Evolutionary conservation across 2,113 vertebrate genomes (phyloP), one percentile per base, ranked within the genome.

Genomic region (Cranoglanis bouderius): DNA sequence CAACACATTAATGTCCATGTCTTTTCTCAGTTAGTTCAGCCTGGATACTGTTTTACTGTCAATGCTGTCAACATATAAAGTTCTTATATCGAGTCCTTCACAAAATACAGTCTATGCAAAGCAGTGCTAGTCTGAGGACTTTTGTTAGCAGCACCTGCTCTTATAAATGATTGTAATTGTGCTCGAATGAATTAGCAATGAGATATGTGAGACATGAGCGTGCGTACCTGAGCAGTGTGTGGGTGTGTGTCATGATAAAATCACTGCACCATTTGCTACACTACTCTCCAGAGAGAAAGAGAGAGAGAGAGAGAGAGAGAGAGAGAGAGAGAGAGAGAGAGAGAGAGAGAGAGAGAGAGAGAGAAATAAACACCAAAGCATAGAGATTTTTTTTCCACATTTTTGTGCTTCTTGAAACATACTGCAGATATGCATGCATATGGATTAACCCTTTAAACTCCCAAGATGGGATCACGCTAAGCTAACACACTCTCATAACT

Each of bases 121-220:
- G 32, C 55, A 82, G 87, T 12, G 16, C 77, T 86, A 21, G 70
- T 83, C 63, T 57, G 24, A 74, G 65, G n/a, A 74, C 70, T 57
- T 59, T 87, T 84, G 80, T 67, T 67, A 85, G 70, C 40, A 46
- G 84, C 59, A 91, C 85, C 87, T 91, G 84, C 78, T 57, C 83
- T 86, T 88, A 90, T 40, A 90, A 91, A 91, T 88, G 26, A 88
- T 67, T 77, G 65, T 82, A 74, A 81, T 84, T 84, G 61, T 6
- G 51, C 88, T 88, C 65, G 85, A 85, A 90, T 88, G 84, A 88
- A 88, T 90, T 84, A 87, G 59, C 90, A 87, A 67, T 65, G 72
- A 78, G 74, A 57, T 80, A 84, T 83, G 57, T 53, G 85, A 87
- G 82, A 88, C 75, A 53, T 29, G 6, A 40, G 61, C 80, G 55